A percentile compares a stretch with the other conserved stretches of the same genome.
Evolutionary conservation across 2,888 invertebrate genomes (phyloP).

Genomic region (Leucophora obtusa): DNA sequence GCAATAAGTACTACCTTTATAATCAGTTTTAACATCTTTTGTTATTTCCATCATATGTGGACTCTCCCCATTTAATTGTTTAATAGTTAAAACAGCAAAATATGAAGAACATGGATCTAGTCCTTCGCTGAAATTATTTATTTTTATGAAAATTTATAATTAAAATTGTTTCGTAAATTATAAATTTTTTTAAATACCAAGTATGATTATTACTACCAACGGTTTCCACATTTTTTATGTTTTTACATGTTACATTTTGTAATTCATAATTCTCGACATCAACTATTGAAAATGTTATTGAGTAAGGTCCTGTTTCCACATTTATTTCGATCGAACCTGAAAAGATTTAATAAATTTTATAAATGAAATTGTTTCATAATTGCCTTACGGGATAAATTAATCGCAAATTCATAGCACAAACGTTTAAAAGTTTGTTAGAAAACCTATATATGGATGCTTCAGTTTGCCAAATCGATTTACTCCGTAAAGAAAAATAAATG

Average conservation of each 20-base stretch:
- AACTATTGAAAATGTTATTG: constrained; percentile 67
- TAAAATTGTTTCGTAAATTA: neutral
- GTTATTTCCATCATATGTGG: constrained; percentile 57
- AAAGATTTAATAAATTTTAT: neutral
- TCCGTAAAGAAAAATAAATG: no score
- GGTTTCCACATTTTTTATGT: constrained; percentile 54
- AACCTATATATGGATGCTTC: no score
- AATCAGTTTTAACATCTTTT: constrained; percentile 68
- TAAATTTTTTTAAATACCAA: constrained; percentile 67
- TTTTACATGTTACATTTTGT: constrained; percentile 69
- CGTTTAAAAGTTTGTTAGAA: no score
- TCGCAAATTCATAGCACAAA: no score
- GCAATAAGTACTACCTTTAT: constrained; percentile 66
- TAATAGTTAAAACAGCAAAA: constrained; percentile 66
- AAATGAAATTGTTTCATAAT: no score
- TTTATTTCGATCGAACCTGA: constrained; percentile 63
- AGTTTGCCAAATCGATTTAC: no score
- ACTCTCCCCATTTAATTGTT: constrained; percentile 46
- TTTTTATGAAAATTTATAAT: neutral
- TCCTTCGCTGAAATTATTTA: constrained; percentile 67
- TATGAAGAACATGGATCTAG: constrained; percentile 74
- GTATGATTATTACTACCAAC: constrained; percentile 65
- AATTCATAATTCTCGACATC: constrained; percentile 68
- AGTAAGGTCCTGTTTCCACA: constrained; percentile 66
- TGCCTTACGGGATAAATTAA: no score